These are phyloP conservation scores for Prietella phreatophila DNA, from an alignment of 2,113 vertebrate genomes.

Conservation along the genomic window DNA sequence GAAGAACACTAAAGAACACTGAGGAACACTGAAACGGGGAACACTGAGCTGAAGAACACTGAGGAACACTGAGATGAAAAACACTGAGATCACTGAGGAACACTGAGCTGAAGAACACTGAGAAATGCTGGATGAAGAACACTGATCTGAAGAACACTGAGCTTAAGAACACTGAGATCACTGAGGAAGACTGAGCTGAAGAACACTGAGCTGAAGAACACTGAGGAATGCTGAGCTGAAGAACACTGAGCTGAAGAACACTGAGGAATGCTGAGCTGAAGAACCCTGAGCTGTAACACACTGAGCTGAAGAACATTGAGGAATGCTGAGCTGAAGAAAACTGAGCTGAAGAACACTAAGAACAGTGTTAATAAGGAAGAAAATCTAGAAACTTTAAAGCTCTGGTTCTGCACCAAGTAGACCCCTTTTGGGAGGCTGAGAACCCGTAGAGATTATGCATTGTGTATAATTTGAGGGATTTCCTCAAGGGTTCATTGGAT, in stretches of 20 bases:
- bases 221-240: too few relatives aligned
- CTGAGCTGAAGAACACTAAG: neutral
- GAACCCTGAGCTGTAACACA: neutral
- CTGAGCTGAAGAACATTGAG: too few relatives aligned
- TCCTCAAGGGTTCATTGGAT: neutral
- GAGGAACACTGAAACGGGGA: neutral
- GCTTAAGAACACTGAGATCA: too few relatives aligned
- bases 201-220: neutral
- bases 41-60: neutral
- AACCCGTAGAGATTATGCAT: neutral
- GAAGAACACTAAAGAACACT: neutral
- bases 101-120: too few relatives aligned
- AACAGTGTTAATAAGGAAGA: neutral
- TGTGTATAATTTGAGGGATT: neutral
- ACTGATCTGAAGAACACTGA: too few relatives aligned
- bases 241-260: neutral
- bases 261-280: too few relatives aligned
- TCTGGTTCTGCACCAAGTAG: neutral
- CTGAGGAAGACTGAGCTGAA: too few relatives aligned
- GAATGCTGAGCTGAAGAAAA: too few relatives aligned
- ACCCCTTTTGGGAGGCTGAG: neutral
- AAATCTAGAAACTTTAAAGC: neutral
- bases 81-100: neutral
- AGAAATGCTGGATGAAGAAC: too few relatives aligned
- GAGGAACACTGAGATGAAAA: too few relatives aligned